phyloP scores from a whole-genome alignment of 2,113 vertebrate species.

The Narcine bancroftii region DNA sequence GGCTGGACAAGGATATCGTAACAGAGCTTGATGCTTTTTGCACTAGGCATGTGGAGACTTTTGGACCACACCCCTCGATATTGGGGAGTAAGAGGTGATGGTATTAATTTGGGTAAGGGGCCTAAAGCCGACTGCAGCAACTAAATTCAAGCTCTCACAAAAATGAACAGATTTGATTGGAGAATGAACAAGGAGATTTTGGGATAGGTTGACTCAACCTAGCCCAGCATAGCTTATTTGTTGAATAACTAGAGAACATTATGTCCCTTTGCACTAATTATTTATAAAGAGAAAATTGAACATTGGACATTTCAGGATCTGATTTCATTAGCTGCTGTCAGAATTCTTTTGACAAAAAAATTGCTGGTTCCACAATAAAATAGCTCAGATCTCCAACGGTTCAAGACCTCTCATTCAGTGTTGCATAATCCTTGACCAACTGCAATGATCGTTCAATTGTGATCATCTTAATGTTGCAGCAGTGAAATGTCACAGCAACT shows the following conservation, averaged over 20 bases:
- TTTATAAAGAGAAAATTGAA: background rate
- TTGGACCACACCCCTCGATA: background rate
- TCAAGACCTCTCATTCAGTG: background rate
- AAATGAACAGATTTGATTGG: background rate
- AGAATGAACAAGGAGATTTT: background rate
- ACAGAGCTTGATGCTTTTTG: background rate
- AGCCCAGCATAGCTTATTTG: background rate
- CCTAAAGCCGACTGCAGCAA: background rate
- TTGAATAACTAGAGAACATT: background rate
- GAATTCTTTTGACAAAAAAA: constrained; percentile 1
- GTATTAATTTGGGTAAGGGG: background rate
- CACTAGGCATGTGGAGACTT: background rate
- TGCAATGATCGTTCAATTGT: background rate
- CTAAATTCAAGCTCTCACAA: background rate
- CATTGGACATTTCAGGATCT: background rate
- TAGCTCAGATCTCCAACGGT: background rate
- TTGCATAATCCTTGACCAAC: background rate
- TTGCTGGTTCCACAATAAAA: background rate
- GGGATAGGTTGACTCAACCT: background rate
- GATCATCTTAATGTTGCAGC: background rate
- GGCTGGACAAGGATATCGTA: background rate
- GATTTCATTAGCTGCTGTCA: background rate
- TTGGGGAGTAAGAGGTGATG: background rate
- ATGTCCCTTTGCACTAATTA: background rate
- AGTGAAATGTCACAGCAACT: background rate